Base-by-base conservation (phyloP, 2,888 invertebrate genomes). In the Strigamia maritima region DNA sequence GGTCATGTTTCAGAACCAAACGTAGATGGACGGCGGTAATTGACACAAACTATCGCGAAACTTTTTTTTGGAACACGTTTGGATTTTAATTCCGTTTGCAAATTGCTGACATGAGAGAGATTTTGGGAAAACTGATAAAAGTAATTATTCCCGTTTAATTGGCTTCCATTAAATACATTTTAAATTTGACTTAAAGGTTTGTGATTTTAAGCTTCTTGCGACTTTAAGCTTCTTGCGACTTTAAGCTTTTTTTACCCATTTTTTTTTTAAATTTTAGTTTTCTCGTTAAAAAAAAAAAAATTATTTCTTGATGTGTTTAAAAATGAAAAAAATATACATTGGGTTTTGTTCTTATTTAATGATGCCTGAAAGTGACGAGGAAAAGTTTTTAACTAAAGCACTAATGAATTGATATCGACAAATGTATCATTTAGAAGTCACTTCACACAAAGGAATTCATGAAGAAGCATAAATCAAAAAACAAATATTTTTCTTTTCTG, bases 1-100 rank as follows among this genome's bases (percentile, higher is more conserved):
- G 40, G 82, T 84, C 16, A 86, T 86, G 2, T 84, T 84, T 12
- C 83, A 31, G 85, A 70, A 85, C 88, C 78, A 82, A 83, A 7
- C 81, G 85, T 81, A 88, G 88, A 24, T 88, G 88, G 88, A 86
- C 87, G 83, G 88, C 88, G 80, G 88, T 88, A 2, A 84, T 88
- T 75, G 88, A 88, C 77, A 88, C 88, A 14, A 88, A 88, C 82
- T 83, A 88, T 2, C 88, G 86, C 88, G 88, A 24, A 88, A 88
- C n/a, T 88, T 87, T 82, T 82, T 87, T 0, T 65, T 22, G 8
- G 65, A 22, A 26, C 65, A 65, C 24, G 12, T 24, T 65, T 4
- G 10, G 16, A 16, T 65, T 24, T 65, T 65, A 65, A 65, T 65
- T 24, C 26, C 65, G 24, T 65, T 65, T 65, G 65, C 65, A 65